Conservation (phyloP, 2,797 vertebrate genomes). For the Brotula barbata region DNA sequence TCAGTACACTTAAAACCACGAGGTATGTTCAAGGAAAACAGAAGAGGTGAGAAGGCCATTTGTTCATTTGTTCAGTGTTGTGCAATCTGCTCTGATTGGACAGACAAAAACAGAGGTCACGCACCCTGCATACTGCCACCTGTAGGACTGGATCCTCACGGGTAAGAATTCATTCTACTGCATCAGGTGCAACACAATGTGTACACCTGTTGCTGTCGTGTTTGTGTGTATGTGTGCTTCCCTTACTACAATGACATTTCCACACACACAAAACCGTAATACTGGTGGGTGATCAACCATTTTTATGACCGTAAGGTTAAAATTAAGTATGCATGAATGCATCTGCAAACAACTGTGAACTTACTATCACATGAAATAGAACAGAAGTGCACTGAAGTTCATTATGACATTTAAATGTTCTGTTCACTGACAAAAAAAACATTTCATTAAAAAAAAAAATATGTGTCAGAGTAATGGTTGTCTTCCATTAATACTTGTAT, state of each 20-base stretch:
- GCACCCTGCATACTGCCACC: slow-evolving; percentile 22
- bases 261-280: slow-evolving; percentile 40
- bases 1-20: too few species aligned
- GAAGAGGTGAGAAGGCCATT: background rate
- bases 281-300: slow-evolving; percentile 37
- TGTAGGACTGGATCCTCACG: slow-evolving; percentile 24
- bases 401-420: too few species aligned
- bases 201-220: slow-evolving; percentile 40
- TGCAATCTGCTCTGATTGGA: slow-evolving; percentile 6
- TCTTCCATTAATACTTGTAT: too few species aligned
- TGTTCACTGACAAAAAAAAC: too few species aligned
- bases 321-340: slow-evolving; percentile 1
- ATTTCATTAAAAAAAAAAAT: too few species aligned
- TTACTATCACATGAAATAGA: too few species aligned
- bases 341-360: too few species aligned
- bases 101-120: background rate
- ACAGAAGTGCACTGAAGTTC: too few species aligned
- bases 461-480: too few species aligned
- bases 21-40: too few species aligned
- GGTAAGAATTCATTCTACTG: slow-evolving; percentile 12
- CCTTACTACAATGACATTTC: slow-evolving; percentile 28
- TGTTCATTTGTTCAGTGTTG: background rate
- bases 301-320: slow-evolving; percentile 35
- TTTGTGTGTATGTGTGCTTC: slow-evolving; percentile 8
- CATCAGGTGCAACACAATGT: slow-evolving; percentile 35